A percentile compares a stretch with the other conserved stretches of the same genome.
Conservation (phyloP, 1,140 invertebrate species). For the Drosophila subpulchrella region DNA sequence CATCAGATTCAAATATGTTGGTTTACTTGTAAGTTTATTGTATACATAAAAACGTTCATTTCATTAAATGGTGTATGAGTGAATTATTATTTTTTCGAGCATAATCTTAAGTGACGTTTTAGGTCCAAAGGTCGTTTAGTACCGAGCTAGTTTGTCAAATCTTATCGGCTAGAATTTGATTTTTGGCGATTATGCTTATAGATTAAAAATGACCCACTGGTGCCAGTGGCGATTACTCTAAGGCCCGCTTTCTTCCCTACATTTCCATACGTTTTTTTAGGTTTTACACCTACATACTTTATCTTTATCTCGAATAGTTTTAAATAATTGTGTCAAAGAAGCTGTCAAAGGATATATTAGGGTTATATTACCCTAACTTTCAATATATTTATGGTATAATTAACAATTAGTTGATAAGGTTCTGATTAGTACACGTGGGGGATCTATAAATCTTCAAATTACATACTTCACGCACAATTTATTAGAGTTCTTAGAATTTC, state of each 20-base stretch:
- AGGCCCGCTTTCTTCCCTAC: no score
- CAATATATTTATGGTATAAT: no score
- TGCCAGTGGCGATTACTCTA: not conserved
- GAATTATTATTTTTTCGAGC: not conserved
- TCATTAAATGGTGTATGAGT: not conserved
- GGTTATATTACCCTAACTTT: no score
- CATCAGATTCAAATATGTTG: not conserved
- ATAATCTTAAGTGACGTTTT: not conserved
- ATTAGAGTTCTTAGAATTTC: constrained; percentile 12
- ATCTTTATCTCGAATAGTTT: no score
- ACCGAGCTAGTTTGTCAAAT: constrained; percentile 3
- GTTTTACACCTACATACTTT: no score
- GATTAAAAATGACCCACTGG: constrained; percentile 17
- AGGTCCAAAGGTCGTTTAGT: not conserved
- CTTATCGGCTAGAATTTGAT: constrained; percentile 6
- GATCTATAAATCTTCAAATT: not conserved
- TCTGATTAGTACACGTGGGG: no score
- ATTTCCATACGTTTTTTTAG: no score
- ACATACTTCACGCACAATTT: constrained; percentile 9
- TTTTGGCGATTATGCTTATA: constrained; percentile 11
- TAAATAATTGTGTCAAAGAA: no score
- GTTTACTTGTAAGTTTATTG: not conserved
- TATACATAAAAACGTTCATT: not conserved
- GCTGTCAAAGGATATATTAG: no score
- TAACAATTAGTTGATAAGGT: no score